Evolutionary conservation across 2,113 vertebrate genomes (phyloP), one percentile per base, ranked within the genome.

Genomic region (Tachysurus vachellii): DNA sequence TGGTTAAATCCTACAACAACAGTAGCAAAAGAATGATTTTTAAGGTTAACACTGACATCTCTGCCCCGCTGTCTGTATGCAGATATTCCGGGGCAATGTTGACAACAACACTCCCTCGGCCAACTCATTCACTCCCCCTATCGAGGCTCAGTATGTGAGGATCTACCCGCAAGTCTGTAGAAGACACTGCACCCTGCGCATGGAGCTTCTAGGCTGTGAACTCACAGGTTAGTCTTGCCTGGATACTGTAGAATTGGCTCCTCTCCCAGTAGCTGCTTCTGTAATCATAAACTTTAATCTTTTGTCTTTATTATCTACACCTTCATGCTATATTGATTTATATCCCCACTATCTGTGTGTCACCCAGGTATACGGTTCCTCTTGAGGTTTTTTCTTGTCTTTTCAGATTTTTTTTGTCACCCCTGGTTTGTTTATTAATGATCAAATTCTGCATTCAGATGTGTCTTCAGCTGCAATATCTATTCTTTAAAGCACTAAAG

Each of bases 171-270:
- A 99, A 91, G 97, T 99, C 86, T 99, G 98, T 93, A 95, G 98
- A 92, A 97, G 97, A 89, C 98, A 99, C 91, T 99, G 98, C 86
- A 99, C 98, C 0, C 89, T 99, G 76, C 95, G 98, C 88, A 98
- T 99, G 97, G 98, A 99, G 92, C 96, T 99, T 42, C 97, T 99
- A 0, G 98, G 98, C 68, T 99, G 98, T 87, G 98, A 99, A 90
- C 93, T 99, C 6, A 96, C 98, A 90, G 98, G 98, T 98, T 83
- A 89, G 94, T 91, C 57, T n/a, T 12, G 42, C 28, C 8, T 59
- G 9, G 8, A 21, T 59, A 80, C 16, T 57, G 16, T 80, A 79
- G 5, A 56, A 53, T n/a, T 53, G 0, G 36, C 36, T 36, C 36
- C 36, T 36, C 26, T 8, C 23, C 73, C 6, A 76, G 21, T 9